Evolutionary conservation across 2,113 vertebrate genomes (phyloP).

Genomic region (Chitala chitala): DNA sequence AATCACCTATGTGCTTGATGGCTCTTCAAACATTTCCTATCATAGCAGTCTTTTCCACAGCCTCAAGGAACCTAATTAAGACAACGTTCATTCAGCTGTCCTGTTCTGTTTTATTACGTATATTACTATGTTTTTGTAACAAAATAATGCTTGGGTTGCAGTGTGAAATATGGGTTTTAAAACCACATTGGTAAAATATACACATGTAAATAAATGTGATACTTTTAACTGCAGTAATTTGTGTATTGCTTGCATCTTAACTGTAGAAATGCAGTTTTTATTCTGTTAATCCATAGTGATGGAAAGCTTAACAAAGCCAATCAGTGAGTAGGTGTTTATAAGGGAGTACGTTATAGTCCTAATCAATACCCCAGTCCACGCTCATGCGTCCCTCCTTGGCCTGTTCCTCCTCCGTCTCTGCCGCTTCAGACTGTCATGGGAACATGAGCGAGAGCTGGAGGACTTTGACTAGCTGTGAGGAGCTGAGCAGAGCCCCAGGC

Average conservation of each 20-base stretch:
- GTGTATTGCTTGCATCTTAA: too few relatives aligned
- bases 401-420: conserved; percentile 11
- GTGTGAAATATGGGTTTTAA: not conserved
- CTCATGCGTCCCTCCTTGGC: conserved; percentile 27
- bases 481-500: conserved; percentile 53
- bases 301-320: too few relatives aligned
- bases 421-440: conserved; percentile 62
- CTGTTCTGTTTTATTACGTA: not conserved
- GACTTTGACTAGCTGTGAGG: conserved; percentile 18
- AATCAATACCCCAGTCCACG: conserved; percentile 35
- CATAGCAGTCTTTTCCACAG: not conserved
- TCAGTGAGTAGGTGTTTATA: conserved; percentile 51
- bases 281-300: too few relatives aligned
- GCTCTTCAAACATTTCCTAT: conserved; percentile 27
- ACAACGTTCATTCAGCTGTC: not conserved
- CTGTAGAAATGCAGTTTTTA: too few relatives aligned
- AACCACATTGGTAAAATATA: not conserved
- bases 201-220: not conserved
- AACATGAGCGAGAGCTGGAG: conserved; percentile 62
- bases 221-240: too few relatives aligned
- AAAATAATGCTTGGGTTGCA: not conserved
- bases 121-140: not conserved
- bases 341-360: conserved; percentile 45
- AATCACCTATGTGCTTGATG: conserved; percentile 62
- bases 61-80: not conserved